Evolutionary conservation across 2,888 invertebrate species (phyloP).

Genomic region (Ormyrus rosae): DNA sequence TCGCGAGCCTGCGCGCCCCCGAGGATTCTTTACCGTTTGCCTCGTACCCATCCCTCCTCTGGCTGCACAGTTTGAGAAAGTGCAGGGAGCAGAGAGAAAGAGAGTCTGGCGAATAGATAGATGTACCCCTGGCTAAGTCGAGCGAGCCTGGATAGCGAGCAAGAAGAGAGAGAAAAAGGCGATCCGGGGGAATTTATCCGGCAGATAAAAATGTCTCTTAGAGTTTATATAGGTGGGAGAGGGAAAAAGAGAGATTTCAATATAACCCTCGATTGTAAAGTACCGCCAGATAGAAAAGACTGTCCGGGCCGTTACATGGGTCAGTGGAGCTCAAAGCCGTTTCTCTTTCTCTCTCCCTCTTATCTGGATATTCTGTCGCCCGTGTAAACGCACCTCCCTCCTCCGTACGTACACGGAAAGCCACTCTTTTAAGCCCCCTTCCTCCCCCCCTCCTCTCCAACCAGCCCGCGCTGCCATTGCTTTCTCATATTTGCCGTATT

Average conservation of each 20-base stretch:
- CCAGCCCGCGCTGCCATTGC: neutral
- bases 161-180: slow-evolving; percentile 43
- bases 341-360: slow-evolving; percentile 13
- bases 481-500: slow-evolving; percentile 10
- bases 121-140: slow-evolving; percentile 54
- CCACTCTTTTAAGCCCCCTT: slow-evolving; percentile 9
- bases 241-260: slow-evolving; percentile 67
- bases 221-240: slow-evolving; percentile 67
- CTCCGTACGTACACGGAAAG: neutral
- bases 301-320: slow-evolving; percentile 67
- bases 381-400: slow-evolving; percentile 13
- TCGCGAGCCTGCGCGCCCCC: slow-evolving; percentile 35
- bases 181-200: slow-evolving; percentile 70
- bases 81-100: slow-evolving; percentile 42
- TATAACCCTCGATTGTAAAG: slow-evolving; percentile 71
- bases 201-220: slow-evolving; percentile 72
- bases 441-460: neutral
- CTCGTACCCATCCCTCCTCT: slow-evolving; percentile 19
- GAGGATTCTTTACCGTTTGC: slow-evolving; percentile 56
- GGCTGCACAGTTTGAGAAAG: slow-evolving; percentile 52
- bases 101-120: slow-evolving; percentile 56
- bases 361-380: slow-evolving; percentile 34
- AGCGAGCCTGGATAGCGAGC: slow-evolving; percentile 14
- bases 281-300: slow-evolving; percentile 66
- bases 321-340: slow-evolving; percentile 69